Evolutionary conservation across 1,140 invertebrate genomes (phyloP).

Genomic region (Polypedilum vanderplanki): DNA sequence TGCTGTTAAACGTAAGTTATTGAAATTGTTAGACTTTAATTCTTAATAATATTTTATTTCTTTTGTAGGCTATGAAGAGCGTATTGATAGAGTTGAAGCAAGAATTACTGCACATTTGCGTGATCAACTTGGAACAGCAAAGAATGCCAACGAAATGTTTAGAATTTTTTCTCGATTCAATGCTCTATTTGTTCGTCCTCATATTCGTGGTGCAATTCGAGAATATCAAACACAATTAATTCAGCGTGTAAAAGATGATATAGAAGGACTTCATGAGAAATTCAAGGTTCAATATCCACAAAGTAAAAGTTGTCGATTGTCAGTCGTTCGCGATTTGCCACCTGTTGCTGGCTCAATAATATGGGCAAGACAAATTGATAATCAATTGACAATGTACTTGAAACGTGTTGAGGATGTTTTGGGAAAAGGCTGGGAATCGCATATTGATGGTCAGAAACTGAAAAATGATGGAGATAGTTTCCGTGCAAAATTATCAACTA

Average conservation of each 20-base stretch:
- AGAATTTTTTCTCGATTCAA: constrained; percentile 97
- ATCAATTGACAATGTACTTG: constrained; percentile 94
- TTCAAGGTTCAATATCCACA: constrained; percentile 94
- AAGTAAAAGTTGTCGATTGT: constrained; percentile 86
- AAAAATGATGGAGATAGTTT: constrained; percentile 98
- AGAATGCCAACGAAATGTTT: constrained; percentile 99
- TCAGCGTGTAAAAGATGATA: constrained; percentile 98
- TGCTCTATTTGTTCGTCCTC: constrained; percentile 94
- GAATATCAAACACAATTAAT: constrained; percentile 99
- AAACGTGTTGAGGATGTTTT: constrained; percentile 95
- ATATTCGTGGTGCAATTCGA: constrained; percentile 95
- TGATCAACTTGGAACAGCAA: constrained; percentile 95
- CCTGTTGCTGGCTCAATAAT: constrained; percentile 96
- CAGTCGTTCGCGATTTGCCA: constrained; percentile 85
- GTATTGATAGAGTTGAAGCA: constrained; percentile 95
- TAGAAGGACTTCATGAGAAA: constrained; percentile 94
- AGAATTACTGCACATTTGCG: constrained; percentile 92
- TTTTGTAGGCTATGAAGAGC: constrained; percentile 72
- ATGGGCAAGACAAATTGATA: constrained; percentile 98
- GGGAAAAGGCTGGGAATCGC: constrained; percentile 98
- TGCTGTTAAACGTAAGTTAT: constrained; percentile 63
- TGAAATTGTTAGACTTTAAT: background rate
- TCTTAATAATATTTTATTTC: background rate
- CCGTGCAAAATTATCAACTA: constrained; percentile 87
- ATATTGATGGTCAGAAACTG: constrained; percentile 97